phyloP scores from a whole-genome alignment of 1,140 invertebrate species.

The Achroia grisella region DNA sequence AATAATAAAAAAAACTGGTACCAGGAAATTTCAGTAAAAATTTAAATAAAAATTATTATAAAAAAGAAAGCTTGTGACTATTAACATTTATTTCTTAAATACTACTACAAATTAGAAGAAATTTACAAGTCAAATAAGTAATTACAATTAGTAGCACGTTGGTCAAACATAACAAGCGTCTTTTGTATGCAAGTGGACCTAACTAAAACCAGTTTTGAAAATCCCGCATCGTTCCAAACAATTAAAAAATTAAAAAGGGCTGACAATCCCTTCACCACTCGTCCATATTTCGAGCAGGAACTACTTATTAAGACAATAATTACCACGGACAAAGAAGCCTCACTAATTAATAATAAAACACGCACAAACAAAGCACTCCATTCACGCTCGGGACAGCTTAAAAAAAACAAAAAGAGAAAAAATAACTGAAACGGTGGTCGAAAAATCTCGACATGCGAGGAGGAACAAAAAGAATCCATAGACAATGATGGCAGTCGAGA shows the following conservation, averaged over 20 bases:
- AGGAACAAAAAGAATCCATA: slow-evolving; percentile 66
- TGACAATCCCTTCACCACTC: slow-evolving; percentile 51
- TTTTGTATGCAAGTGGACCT: slow-evolving; percentile 4
- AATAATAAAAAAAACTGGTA: too few species aligned
- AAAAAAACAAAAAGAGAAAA: slow-evolving; percentile 56
- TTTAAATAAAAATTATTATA: too few species aligned
- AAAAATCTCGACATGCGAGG: slow-evolving; percentile 69
- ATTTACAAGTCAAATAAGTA: too few species aligned
- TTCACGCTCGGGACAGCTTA: slow-evolving; percentile 67
- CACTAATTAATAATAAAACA: slow-evolving; percentile 74
- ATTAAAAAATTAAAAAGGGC: slow-evolving; percentile 49
- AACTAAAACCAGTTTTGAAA: slow-evolving; percentile 32
- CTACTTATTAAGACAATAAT: slow-evolving; percentile 73
- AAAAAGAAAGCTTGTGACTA: too few species aligned
- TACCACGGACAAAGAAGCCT: slow-evolving; percentile 68
- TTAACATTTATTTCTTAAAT: too few species aligned
- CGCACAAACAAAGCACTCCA: slow-evolving; percentile 69
- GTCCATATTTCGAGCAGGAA: slow-evolving; percentile 62
- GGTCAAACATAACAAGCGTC: background rate
- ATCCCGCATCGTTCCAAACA: slow-evolving; percentile 30
- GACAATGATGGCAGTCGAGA: slow-evolving; percentile 71
- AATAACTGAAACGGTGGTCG: slow-evolving; percentile 71
- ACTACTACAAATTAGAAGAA: too few species aligned
- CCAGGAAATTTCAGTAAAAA: too few species aligned
- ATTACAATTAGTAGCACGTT: background rate